phyloP scores from a whole-genome alignment of 2,113 vertebrate species.

The Pygoscelis adeliae region DNA sequence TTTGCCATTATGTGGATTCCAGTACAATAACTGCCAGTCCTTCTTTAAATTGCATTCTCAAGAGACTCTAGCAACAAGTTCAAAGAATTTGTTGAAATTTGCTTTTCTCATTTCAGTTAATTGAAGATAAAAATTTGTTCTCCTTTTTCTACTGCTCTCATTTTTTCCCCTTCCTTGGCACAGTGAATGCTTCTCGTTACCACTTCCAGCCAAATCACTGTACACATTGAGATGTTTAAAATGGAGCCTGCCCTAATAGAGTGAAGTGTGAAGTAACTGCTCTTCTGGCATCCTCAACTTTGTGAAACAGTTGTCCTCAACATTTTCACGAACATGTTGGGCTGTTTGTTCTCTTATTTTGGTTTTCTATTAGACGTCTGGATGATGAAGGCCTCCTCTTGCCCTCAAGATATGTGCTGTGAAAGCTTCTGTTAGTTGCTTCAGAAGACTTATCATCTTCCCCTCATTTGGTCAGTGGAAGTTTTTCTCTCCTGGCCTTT shows the following conservation, averaged over 20 bases:
- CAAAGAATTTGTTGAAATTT: slow-evolving; percentile 57
- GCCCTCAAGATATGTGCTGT: not conserved
- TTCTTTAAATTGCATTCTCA: not conserved
- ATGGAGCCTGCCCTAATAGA: slow-evolving; percentile 60
- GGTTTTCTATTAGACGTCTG: slow-evolving; percentile 23
- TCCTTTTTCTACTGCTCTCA: not conserved
- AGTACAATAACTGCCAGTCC: not conserved
- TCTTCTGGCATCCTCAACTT: slow-evolving; percentile 58
- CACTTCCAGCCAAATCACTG: slow-evolving; percentile 64
- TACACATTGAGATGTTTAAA: slow-evolving; percentile 55
- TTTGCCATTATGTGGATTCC: not conserved
- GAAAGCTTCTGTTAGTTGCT: slow-evolving; percentile 12
- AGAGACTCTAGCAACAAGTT: slow-evolving; percentile 47
- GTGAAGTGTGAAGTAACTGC: slow-evolving; percentile 56
- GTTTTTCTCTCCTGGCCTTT: not conserved
- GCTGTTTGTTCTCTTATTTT: slow-evolving; percentile 38
- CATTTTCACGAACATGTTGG: slow-evolving; percentile 35
- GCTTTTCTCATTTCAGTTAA: slow-evolving; percentile 45
- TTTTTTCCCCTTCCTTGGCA: slow-evolving; percentile 45
- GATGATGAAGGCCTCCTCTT: slow-evolving; percentile 13
- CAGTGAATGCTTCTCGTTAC: slow-evolving; percentile 32
- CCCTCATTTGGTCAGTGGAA: not conserved
- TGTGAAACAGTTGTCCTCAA: slow-evolving; percentile 59
- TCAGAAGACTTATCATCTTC: not conserved
- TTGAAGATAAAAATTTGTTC: slow-evolving; percentile 44